Percentiles rank a stretch among this genome's conserved stretches.
These are phyloP conservation scores for Protobothrops mucrosquamatus DNA, from an alignment of 2,113 vertebrate genomes.

Conservation along the genomic window DNA sequence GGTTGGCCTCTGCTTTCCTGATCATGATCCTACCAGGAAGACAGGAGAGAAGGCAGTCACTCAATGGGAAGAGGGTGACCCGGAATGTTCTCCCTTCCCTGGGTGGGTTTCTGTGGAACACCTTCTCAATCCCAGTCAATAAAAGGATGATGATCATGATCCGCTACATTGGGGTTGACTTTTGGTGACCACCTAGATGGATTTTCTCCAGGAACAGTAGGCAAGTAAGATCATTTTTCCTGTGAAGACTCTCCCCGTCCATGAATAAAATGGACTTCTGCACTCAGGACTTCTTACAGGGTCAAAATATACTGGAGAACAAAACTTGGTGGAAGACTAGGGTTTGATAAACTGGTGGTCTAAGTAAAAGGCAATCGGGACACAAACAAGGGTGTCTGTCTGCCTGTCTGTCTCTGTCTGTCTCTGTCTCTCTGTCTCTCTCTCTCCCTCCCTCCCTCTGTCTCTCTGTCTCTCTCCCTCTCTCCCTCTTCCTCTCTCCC, in stretches of 20 bases:
- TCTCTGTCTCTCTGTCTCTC: too few relatives aligned
- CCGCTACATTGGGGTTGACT: background rate
- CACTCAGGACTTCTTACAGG: background rate
- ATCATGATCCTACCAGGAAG: background rate
- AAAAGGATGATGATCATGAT: background rate
- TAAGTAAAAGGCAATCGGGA: background rate
- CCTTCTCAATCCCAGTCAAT: background rate
- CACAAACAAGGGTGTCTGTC: background rate
- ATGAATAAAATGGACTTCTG: background rate
- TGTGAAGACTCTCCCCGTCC: background rate
- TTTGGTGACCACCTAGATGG: background rate
- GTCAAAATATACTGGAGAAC: background rate
- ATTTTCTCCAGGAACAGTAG: background rate
- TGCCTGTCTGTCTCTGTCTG: too few relatives aligned
- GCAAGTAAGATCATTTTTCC: background rate
- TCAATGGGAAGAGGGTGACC: background rate
- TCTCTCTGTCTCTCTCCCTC: too few relatives aligned
- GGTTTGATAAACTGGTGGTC: background rate
- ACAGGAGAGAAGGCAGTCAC: background rate
- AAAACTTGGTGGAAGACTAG: background rate
- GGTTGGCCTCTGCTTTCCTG: background rate
- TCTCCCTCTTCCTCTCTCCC: too few relatives aligned
- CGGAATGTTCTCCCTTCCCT: background rate
- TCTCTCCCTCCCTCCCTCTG: too few relatives aligned
- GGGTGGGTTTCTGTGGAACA: background rate